These are phyloP conservation scores for Euschistus heros DNA, from an alignment of 1,140 invertebrate species.

Conservation along the genomic window DNA sequence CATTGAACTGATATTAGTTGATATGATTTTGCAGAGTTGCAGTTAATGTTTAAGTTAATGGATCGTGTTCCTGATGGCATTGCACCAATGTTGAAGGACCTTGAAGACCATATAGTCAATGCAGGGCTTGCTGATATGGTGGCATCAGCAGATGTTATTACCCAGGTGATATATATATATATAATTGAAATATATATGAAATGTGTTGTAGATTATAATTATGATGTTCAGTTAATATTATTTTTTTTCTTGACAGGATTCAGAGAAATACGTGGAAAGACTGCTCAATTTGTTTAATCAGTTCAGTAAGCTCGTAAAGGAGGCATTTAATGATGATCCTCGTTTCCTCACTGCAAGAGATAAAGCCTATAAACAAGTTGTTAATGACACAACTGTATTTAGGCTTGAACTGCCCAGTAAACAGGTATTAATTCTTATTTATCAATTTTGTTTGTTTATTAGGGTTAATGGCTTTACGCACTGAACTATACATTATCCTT, in stretches of 20 bases:
- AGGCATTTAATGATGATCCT: slow-evolving; percentile 95
- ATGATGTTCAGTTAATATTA: background rate
- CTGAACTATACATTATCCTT: too few relatives aligned
- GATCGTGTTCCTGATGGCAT: slow-evolving; percentile 90
- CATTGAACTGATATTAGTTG: too few relatives aligned
- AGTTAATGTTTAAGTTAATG: slow-evolving; percentile 89
- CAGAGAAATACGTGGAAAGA: slow-evolving; percentile 97
- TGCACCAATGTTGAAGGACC: slow-evolving; percentile 76
- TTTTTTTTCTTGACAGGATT: slow-evolving; percentile 52
- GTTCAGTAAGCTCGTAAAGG: slow-evolving; percentile 84
- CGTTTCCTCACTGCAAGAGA: slow-evolving; percentile 94
- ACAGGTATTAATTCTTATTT: slow-evolving; percentile 39
- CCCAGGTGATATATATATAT: slow-evolving; percentile 43
- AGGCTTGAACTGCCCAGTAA: slow-evolving; percentile 61
- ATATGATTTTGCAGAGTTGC: slow-evolving; percentile 48
- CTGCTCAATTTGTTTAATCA: slow-evolving; percentile 83
- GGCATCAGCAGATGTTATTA: slow-evolving; percentile 89
- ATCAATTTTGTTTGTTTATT: too few relatives aligned
- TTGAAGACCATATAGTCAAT: slow-evolving; percentile 87
- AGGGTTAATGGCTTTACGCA: too few relatives aligned
- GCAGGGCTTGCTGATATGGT: slow-evolving; percentile 96
- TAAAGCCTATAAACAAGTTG: slow-evolving; percentile 95
- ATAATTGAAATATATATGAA: too few relatives aligned
- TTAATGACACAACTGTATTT: slow-evolving; percentile 97
- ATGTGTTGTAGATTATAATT: too few relatives aligned